Evolutionary conservation across 2,797 vertebrate genomes (phyloP).

Genomic region (Dromococcyx pavoninus): DNA sequence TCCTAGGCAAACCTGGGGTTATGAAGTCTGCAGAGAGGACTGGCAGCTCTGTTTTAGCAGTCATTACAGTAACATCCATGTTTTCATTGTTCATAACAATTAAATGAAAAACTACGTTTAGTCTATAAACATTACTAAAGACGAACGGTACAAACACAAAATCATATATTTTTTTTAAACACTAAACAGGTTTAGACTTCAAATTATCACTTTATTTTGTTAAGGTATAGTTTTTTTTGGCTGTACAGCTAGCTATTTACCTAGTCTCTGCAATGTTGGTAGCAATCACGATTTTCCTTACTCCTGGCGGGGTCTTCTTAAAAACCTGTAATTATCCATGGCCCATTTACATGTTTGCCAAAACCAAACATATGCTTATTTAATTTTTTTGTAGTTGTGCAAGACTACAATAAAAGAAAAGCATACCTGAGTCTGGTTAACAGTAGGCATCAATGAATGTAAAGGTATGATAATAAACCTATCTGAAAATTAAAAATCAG

Average conservation of each 20-base stretch:
- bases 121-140: background rate
- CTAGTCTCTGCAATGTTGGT: constrained; percentile 99
- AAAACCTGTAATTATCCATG: constrained; percentile 85
- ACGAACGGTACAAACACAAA: background rate
- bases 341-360: background rate
- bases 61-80: background rate
- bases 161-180: rapidly evolving
- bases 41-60: background rate
- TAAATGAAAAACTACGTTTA: background rate
- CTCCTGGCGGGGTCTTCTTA: constrained; percentile 92
- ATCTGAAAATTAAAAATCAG: constrained; percentile 82
- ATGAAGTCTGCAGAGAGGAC: background rate
- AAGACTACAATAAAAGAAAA: background rate
- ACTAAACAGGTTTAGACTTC: background rate
- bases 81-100: background rate
- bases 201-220: background rate
- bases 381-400: background rate
- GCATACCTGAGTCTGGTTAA: constrained; percentile 95
- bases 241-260: constrained; percentile 70
- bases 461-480: constrained; percentile 94
- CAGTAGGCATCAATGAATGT: constrained; percentile 97
- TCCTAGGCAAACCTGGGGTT: background rate
- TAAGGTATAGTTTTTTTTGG: background rate
- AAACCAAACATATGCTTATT: background rate
- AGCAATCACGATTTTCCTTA: constrained; percentile 97